Conservation (phyloP, 1,140 invertebrate species). For the Zaprionus camerounensis region DNA sequence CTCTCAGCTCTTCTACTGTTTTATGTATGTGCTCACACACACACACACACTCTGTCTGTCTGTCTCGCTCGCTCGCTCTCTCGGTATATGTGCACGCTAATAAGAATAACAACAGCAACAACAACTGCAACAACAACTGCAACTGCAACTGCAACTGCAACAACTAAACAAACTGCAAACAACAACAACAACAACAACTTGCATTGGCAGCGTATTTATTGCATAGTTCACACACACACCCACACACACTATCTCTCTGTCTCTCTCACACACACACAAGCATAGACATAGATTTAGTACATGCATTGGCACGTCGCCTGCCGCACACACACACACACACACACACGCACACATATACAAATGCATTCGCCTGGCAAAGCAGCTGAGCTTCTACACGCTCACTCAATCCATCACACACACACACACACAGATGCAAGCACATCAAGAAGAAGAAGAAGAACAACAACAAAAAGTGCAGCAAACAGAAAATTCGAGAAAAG, state of each 20-base stretch:
- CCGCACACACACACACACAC: slow-evolving; percentile 22
- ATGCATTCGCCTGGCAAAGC: slow-evolving; percentile 13
- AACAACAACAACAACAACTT: slow-evolving; percentile 50
- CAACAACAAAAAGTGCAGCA: slow-evolving; percentile 53
- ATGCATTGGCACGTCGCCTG: slow-evolving; percentile 34
- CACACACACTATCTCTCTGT: slow-evolving; percentile 11
- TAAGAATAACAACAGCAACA: slow-evolving; percentile 45
- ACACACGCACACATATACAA: background rate
- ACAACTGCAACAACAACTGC: slow-evolving; percentile 31
- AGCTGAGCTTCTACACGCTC: slow-evolving; percentile 19
- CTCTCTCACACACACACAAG: slow-evolving; percentile 22
- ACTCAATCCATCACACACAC: slow-evolving; percentile 30
- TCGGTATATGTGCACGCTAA: slow-evolving; percentile 75
- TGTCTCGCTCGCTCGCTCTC: slow-evolving; percentile 45
- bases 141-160: slow-evolving; percentile 44
- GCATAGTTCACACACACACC: slow-evolving; percentile 69
- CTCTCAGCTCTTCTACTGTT: slow-evolving; percentile 5
- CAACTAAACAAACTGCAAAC: slow-evolving; percentile 53
- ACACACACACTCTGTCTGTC: slow-evolving; percentile 2
- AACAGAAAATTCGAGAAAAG: slow-evolving; percentile 27
- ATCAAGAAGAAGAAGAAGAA: slow-evolving; percentile 43
- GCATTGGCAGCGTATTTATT: slow-evolving; percentile 70
- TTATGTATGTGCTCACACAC: slow-evolving; percentile 36
- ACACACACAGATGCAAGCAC: slow-evolving; percentile 47
- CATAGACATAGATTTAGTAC: slow-evolving; percentile 20